A percentile compares a stretch with the other conserved stretches of the same genome.
phyloP scores from a whole-genome alignment of 2,888 invertebrate species.

The Sarcophaga rosellei region DNA sequence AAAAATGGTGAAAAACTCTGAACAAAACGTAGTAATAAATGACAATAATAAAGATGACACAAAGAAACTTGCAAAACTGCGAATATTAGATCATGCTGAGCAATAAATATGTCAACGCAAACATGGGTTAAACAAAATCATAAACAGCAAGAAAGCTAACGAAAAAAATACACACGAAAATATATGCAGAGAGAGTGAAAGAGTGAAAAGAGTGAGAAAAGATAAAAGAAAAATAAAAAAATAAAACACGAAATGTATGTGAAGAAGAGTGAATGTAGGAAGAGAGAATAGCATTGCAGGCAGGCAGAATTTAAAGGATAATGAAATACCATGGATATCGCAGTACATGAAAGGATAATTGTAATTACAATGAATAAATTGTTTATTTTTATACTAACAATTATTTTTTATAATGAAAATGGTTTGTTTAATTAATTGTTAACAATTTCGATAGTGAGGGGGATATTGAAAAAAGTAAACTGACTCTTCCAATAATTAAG shows the following conservation, averaged over 20 bases:
- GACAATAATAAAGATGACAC: slow-evolving; percentile 72
- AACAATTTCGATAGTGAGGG: no score
- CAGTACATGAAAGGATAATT: background rate
- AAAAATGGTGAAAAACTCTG: slow-evolving; percentile 11
- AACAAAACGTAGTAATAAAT: slow-evolving; percentile 65
- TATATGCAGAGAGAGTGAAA: background rate
- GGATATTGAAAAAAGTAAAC: no score
- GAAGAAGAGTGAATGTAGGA: background rate
- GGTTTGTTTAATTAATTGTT: no score
- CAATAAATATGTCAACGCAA: slow-evolving; percentile 75
- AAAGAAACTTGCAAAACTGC: slow-evolving; percentile 73
- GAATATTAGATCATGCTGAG: slow-evolving; percentile 75
- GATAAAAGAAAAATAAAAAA: background rate
- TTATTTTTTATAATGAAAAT: no score
- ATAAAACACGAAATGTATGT: background rate
- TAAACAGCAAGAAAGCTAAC: slow-evolving; percentile 50
- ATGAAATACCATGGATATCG: background rate
- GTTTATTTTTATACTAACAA: no score
- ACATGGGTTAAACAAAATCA: slow-evolving; percentile 67
- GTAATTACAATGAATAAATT: no score
- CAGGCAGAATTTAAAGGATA: background rate
- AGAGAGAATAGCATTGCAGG: background rate
- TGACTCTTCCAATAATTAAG: no score
- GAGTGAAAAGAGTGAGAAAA: background rate
- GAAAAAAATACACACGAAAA: background rate